phyloP scores from a whole-genome alignment of 2,888 invertebrate genomes.

The Trichogramma evanescens region DNA sequence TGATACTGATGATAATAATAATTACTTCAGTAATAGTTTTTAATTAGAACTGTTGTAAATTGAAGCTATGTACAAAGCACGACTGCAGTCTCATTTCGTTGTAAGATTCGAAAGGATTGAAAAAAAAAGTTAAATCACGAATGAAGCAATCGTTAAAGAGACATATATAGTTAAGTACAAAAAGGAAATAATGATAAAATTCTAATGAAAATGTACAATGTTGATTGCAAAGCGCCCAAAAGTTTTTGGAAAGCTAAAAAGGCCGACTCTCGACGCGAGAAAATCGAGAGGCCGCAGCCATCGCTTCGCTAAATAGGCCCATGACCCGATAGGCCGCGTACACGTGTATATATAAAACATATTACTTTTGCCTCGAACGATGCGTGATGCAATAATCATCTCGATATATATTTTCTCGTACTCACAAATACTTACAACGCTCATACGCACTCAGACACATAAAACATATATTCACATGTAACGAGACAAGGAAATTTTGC shows the following conservation, averaged over 20 bases:
- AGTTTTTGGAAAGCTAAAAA: slow-evolving; percentile 1
- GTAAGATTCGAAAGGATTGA: background rate
- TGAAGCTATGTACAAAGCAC: slow-evolving; percentile 45
- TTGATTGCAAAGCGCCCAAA: slow-evolving; percentile 12
- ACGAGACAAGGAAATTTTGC: no score
- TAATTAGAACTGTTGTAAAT: slow-evolving; percentile 36
- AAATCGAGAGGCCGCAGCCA: slow-evolving; percentile 28
- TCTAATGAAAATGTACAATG: slow-evolving; percentile 8
- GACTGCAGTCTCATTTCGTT: slow-evolving; percentile 39
- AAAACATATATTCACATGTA: no score
- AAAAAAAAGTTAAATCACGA: background rate
- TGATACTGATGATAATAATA: slow-evolving; percentile 28
- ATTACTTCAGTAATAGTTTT: no score
- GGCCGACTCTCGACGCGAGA: background rate
- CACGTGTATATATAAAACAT: no score
- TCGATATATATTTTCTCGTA: no score
- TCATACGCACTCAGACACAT: background rate
- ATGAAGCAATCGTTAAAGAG: background rate
- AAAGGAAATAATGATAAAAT: background rate
- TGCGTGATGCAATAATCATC: no score
- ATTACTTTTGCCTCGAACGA: no score
- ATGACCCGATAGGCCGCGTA: background rate
- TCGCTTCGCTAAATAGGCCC: slow-evolving; percentile 8
- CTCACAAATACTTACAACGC: background rate
- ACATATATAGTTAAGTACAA: slow-evolving; percentile 1